Percentiles rank a stretch among this genome's conserved stretches.
phyloP scores from a whole-genome alignment of 2,888 invertebrate genomes.

The Pristionchus exspectatus region DNA sequence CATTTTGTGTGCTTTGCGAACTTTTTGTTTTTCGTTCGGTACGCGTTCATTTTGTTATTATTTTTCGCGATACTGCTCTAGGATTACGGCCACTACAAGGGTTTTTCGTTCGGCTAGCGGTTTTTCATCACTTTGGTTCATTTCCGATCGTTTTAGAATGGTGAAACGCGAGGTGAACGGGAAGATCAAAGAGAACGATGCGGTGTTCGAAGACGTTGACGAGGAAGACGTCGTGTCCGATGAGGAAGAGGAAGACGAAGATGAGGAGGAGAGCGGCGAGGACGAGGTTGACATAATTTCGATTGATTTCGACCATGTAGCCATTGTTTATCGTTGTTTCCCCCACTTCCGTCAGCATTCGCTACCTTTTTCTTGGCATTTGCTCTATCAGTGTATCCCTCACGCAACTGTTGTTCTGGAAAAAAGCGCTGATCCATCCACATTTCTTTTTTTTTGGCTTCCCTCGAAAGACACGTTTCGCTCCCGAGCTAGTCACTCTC shows the following conservation, averaged over 20 bases:
- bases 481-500: background rate
- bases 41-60: background rate
- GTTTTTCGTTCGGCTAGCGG: background rate
- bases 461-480: background rate
- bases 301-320: background rate
- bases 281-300: background rate
- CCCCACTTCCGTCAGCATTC: background rate
- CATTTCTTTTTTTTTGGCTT: background rate
- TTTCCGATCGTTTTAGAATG: background rate
- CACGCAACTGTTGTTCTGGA: background rate
- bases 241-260: constrained; percentile 50
- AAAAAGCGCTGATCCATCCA: background rate
- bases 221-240: constrained; percentile 42
- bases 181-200: background rate
- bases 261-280: constrained; percentile 45
- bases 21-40: background rate
- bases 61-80: background rate
- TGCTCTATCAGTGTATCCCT: background rate
- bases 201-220: constrained; percentile 42
- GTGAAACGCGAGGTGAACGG: constrained; percentile 28
- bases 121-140: background rate
- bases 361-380: background rate
- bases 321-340: background rate
- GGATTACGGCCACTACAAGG: background rate
- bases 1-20: background rate